Evolutionary conservation across 23 tunicate species (phyloP).

Genomic region (Halocynthia aurantium): DNA sequence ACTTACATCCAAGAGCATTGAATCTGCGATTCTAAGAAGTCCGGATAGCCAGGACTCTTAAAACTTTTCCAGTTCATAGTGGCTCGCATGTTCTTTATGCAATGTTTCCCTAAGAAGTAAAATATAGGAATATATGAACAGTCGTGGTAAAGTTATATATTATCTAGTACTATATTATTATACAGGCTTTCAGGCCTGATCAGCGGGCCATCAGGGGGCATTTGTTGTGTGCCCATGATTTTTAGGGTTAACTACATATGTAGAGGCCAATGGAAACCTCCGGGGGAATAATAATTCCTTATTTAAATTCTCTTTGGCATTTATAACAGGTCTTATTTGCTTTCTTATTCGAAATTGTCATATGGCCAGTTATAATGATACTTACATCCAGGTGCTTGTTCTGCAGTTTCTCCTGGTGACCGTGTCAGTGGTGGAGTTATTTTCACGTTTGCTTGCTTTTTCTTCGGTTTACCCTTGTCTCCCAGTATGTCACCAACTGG

Average conservation of each 20-base stretch:
- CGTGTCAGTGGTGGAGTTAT: slow-evolving; percentile 7
- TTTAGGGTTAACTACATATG: too few relatives aligned
- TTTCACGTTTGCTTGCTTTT: slow-evolving; percentile 2
- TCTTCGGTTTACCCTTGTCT: neutral
- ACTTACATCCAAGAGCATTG: slow-evolving; percentile 95
- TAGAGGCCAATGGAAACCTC: too few relatives aligned
- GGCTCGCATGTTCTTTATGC: slow-evolving; percentile 36
- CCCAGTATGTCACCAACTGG: slow-evolving; percentile 10
- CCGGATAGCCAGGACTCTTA: slow-evolving; percentile 46
- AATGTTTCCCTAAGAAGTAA: slow-evolving; percentile 45
- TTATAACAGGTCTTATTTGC: too few relatives aligned
- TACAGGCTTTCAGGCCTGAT: neutral
- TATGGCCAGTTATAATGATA: neutral
- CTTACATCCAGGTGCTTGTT: slow-evolving; percentile 18
- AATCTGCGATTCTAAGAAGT: slow-evolving; percentile 37
- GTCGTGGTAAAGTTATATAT: too few relatives aligned
- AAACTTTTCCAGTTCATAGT: slow-evolving; percentile 43
- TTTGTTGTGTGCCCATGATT: too few relatives aligned
- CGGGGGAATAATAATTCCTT: too few relatives aligned
- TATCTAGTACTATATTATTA: too few relatives aligned
- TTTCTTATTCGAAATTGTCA: neutral
- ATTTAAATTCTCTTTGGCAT: too few relatives aligned
- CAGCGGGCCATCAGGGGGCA: too few relatives aligned
- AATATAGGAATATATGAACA: neutral
- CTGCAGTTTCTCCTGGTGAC: slow-evolving; percentile 22